Evolutionary conservation across 1,140 invertebrate species (phyloP), one percentile per base, ranked within the genome.

Genomic region (Tetraneura akinire): DNA sequence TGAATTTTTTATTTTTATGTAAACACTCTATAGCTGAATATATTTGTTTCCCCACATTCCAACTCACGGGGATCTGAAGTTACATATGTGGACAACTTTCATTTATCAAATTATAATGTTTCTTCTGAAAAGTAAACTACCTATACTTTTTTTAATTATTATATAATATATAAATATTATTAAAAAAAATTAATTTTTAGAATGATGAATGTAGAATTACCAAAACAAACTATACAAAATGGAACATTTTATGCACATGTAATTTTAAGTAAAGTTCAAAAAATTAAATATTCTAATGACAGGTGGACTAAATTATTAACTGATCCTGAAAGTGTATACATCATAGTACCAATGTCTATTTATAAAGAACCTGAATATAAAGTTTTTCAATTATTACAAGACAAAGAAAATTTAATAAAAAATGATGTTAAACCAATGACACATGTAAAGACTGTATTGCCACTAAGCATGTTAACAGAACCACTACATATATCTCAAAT

Each of bases 91-190:
- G 47, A 60, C 16, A 78, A n/a, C 1, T 62, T 60, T 47, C 37
- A 6, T 3, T 26, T 78, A 18, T 55, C 55, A 47, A 60, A 78
- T 60, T 78, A 78, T 8, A 57, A 78, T 29, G 55, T 18, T 37
- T 57, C 74, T 26, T 78, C 60, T 62, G 74, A 78, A 78, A 78
- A 37, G 74, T 78, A 78, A 62, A 60, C 3, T 53, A n/a, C n/a
- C n/a, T 55, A 51, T n/a, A 32, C 4, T 32, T 29, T 23, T 8
- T 13, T 4, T 37, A 55, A 18, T n/a, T 21, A 18, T 57, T 37
- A 47, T 71, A 2, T n/a, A 71, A 29, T n/a, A 1, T 26, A 11
- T 51, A 11, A 37, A 4, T 37, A 11, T 51, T n/a, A n/a, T n/a
- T n/a, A 3, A 62, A 23, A 47, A 47, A 68, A 9, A 23, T 51